phyloP scores from a whole-genome alignment of 2,888 invertebrate genomes.

The Drosophila histrio region DNA sequence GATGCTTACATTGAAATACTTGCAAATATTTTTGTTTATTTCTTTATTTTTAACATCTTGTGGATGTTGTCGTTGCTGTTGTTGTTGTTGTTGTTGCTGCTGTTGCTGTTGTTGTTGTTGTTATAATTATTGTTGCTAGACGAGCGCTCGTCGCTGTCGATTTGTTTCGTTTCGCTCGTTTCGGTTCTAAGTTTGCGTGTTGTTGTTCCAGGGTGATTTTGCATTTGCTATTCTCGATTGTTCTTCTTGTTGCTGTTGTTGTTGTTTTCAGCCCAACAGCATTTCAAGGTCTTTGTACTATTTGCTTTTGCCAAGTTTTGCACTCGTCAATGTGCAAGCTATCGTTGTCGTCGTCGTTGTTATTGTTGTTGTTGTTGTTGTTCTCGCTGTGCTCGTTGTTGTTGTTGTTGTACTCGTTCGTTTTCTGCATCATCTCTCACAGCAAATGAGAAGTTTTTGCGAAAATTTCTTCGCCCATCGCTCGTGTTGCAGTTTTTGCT shows the following conservation, averaged over 20 bases:
- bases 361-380: conserved; percentile 22
- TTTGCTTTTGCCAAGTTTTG: conserved; percentile 77
- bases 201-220: conserved; percentile 79
- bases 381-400: conserved; percentile 21
- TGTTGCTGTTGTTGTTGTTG: conserved; percentile 34
- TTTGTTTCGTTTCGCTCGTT: conserved; percentile 70
- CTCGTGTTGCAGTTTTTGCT: conserved; percentile 74
- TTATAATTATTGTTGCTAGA: conserved; percentile 48
- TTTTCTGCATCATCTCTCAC: conserved; percentile 73
- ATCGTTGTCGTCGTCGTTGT: conserved; percentile 16
- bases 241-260: conserved; percentile 38
- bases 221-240: conserved; percentile 56
- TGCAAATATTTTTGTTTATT: conserved; percentile 57
- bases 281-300: conserved; percentile 74
- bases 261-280: conserved; percentile 61
- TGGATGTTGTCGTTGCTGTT: conserved; percentile 16
- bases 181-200: conserved; percentile 74
- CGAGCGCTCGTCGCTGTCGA: conserved; percentile 35
- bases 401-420: conserved; percentile 48
- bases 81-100: conserved; percentile 19
- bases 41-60: conserved; percentile 57
- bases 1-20: conserved; percentile 36
- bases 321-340: conserved; percentile 60
- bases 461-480: conserved; percentile 70
- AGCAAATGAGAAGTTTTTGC: conserved; percentile 68